Evolutionary conservation across 2,888 invertebrate genomes (phyloP).

Genomic region (Alsophila aescularia): DNA sequence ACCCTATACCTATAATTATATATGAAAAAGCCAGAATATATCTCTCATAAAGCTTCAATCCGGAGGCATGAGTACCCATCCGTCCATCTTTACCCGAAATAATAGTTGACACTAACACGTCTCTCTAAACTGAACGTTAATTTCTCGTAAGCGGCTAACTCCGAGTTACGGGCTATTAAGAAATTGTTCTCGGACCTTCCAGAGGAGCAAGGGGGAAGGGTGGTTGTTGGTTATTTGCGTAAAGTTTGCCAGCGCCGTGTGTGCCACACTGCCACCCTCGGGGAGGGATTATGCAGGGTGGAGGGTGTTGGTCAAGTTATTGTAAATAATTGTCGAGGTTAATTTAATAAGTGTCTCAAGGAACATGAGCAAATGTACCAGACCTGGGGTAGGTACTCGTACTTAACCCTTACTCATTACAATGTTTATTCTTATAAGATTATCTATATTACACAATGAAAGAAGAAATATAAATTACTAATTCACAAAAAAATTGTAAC

Average conservation of each 20-base stretch:
- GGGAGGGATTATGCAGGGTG: constrained; percentile 29
- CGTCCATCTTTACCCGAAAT: constrained; percentile 8
- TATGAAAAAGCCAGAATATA: no score
- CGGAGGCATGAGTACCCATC: neutral
- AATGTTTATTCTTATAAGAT: no score
- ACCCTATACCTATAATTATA: no score
- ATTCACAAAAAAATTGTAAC: no score
- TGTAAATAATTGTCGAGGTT: constrained; percentile 21
- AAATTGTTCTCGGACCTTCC: constrained; percentile 68
- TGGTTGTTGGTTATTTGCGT: constrained; percentile 69
- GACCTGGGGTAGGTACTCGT: no score
- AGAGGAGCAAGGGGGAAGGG: constrained; percentile 26
- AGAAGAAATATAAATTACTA: no score
- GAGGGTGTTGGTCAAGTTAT: constrained; percentile 30
- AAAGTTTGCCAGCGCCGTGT: constrained; percentile 41
- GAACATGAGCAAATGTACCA: no score
- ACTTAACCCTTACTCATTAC: no score
- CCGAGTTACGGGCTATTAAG: constrained; percentile 80
- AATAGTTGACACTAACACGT: constrained; percentile 30
- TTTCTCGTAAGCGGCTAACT: constrained; percentile 68
- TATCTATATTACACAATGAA: no score
- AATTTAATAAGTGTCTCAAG: constrained; percentile 19
- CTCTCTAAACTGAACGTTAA: constrained; percentile 68
- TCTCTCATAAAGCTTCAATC: neutral
- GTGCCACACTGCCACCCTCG: constrained; percentile 39